Evolutionary conservation across 2,113 vertebrate species (phyloP).

Genomic region (Sus scrofa): DNA sequence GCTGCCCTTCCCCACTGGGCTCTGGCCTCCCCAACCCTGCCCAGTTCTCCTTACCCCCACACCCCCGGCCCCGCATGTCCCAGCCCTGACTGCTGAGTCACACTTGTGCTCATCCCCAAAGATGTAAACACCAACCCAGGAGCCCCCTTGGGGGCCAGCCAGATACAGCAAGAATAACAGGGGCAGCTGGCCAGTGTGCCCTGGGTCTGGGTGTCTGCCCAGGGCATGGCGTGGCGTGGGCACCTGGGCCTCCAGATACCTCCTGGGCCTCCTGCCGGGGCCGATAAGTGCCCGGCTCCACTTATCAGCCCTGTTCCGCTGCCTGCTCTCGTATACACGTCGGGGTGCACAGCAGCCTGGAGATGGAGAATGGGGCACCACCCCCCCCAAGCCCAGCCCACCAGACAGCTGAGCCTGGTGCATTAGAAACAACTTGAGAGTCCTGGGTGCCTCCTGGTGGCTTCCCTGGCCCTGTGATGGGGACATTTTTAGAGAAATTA

Average conservation of each 20-base stretch:
- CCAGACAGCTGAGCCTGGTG: background rate
- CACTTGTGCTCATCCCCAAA: slow-evolving; percentile 80
- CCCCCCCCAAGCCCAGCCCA: background rate
- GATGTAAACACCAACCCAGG: background rate
- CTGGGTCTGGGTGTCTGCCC: background rate
- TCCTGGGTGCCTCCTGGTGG: background rate
- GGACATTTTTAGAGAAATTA: background rate
- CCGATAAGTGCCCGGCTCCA: slow-evolving; percentile 81
- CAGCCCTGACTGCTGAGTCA: slow-evolving; percentile 81
- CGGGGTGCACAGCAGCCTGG: background rate
- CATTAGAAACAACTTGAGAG: background rate
- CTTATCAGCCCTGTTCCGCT: slow-evolving; percentile 66
- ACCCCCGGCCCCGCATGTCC: background rate
- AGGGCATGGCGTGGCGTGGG: background rate
- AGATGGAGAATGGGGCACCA: background rate
- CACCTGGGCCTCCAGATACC: slow-evolving; percentile 76
- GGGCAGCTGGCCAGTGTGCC: slow-evolving; percentile 71
- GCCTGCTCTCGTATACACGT: background rate
- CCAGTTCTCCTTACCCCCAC: too few relatives aligned
- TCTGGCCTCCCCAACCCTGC: background rate
- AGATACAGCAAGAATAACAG: slow-evolving; percentile 81
- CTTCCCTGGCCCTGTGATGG: background rate
- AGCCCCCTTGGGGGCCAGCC: slow-evolving; percentile 73
- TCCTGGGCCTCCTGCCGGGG: slow-evolving; percentile 80
- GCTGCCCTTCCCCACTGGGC: too few relatives aligned